Evolutionary conservation across 2,888 invertebrate genomes (phyloP).

Genomic region (Acrobasis repandana): DNA sequence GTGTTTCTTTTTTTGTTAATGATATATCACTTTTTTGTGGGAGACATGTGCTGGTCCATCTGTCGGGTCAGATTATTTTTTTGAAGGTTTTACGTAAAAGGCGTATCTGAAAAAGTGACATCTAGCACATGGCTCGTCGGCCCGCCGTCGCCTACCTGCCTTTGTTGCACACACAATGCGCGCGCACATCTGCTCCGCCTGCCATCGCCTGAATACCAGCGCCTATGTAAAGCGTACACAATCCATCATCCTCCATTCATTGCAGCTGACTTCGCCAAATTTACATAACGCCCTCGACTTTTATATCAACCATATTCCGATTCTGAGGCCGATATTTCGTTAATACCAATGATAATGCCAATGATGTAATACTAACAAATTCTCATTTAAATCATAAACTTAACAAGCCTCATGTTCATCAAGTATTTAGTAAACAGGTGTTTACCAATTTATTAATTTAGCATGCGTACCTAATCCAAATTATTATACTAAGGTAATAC

Average conservation of each 20-base stretch:
- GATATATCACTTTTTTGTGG: conserved; percentile 53
- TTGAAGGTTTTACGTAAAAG: conserved; percentile 72
- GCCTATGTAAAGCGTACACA: conserved; percentile 42
- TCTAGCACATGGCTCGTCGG: conserved; percentile 66
- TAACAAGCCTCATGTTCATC: not conserved
- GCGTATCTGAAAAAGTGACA: conserved; percentile 76
- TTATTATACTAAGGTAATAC: conserved; percentile 44
- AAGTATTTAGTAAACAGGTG: not conserved
- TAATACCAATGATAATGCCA: not conserved
- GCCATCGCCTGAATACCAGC: conserved; percentile 58
- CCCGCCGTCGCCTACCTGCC: conserved; percentile 74
- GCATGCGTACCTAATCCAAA: conserved; percentile 28
- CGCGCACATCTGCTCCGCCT: conserved; percentile 70
- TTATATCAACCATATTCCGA: conserved; percentile 15
- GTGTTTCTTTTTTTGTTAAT: conserved; percentile 37
- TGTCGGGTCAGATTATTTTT: conserved; percentile 78
- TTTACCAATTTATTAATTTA: conserved; percentile 45
- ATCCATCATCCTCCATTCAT: conserved; percentile 51
- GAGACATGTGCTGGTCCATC: conserved; percentile 74
- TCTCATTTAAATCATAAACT: conserved; percentile 26
- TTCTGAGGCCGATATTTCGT: conserved; percentile 8
- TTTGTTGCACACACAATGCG: conserved; percentile 75
- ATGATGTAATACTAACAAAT: not conserved
- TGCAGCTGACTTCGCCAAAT: conserved; percentile 40
- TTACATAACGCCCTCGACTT: conserved; percentile 31